These are phyloP conservation scores for Dermolepida albohirtum DNA, from an alignment of 2,888 invertebrate species.

Conservation along the genomic window DNA sequence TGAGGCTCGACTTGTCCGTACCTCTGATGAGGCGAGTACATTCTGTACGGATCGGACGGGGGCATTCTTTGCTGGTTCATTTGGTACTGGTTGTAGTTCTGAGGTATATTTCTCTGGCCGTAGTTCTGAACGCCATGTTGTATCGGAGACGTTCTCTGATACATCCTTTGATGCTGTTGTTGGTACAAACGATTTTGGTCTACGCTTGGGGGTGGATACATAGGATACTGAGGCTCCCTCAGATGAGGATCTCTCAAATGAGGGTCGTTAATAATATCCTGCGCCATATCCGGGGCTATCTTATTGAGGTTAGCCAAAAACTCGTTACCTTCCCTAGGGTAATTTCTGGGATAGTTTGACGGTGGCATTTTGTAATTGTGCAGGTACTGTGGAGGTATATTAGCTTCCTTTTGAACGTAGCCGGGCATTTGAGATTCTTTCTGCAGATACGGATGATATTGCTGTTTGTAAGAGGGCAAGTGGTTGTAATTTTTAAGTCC, in stretches of 20 bases:
- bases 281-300: conserved; percentile 60
- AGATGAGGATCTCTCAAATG: conserved; percentile 57
- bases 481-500: conserved; percentile 43
- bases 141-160: conserved; percentile 43
- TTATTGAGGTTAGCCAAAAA: conserved; percentile 59
- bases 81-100: conserved; percentile 45
- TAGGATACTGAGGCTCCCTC: conserved; percentile 55
- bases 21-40: conserved; percentile 31
- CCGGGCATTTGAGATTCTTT: conserved; percentile 54
- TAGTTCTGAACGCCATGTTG: conserved; percentile 44
- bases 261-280: conserved; percentile 59
- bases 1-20: conserved; percentile 45
- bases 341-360: conserved; percentile 47
- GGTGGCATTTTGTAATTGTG: conserved; percentile 49
- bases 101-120: conserved; percentile 37
- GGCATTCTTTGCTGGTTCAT: conserved; percentile 42
- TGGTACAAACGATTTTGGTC: conserved; percentile 55
- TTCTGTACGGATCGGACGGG: conserved; percentile 32
- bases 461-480: conserved; percentile 52
- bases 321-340: conserved; percentile 53
- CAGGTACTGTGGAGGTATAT: conserved; percentile 39
- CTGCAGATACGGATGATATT: conserved; percentile 54
- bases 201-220: conserved; percentile 49
- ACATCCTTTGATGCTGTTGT: conserved; percentile 55
- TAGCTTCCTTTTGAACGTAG: conserved; percentile 28